A percentile compares a stretch with the other conserved stretches of the same genome.
Evolutionary conservation across 2,113 vertebrate species (phyloP).

Genomic region (Oceanodroma tethys): DNA sequence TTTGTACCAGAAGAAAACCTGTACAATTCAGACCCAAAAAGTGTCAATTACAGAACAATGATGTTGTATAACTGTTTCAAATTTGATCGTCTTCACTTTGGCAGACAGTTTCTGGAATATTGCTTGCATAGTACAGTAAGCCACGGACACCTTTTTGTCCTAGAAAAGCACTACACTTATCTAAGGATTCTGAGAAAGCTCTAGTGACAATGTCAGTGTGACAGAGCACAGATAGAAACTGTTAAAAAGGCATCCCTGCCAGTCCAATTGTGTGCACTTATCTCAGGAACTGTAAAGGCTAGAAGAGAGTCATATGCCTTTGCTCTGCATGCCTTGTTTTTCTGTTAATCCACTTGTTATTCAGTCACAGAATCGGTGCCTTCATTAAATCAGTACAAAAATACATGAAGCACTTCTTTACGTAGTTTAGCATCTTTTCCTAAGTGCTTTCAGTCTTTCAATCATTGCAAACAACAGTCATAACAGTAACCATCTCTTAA

Average conservation of each 20-base stretch:
- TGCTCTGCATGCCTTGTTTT: background rate
- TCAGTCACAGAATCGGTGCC: background rate
- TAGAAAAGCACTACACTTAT: conserved; percentile 28
- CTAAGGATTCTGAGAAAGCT: conserved; percentile 50
- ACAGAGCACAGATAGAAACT: conserved; percentile 24
- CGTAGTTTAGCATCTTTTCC: background rate
- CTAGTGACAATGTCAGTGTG: background rate
- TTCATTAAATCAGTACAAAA: background rate
- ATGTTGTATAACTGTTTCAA: background rate
- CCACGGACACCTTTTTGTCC: background rate
- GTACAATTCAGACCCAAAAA: background rate
- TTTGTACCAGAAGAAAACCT: background rate
- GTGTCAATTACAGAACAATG: background rate
- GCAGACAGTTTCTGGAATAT: background rate
- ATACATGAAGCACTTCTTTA: background rate
- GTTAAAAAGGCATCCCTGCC: conserved; percentile 5
- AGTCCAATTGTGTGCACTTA: background rate
- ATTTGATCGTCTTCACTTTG: background rate
- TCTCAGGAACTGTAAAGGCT: conserved; percentile 12
- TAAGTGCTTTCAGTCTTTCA: background rate
- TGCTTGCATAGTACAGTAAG: background rate
- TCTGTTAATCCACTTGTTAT: background rate
- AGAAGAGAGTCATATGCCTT: background rate
- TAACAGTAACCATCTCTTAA: background rate
- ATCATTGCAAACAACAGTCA: background rate